These are phyloP conservation scores for Microhierax caerulescens DNA, from an alignment of 2,797 vertebrate species.

Conservation along the genomic window DNA sequence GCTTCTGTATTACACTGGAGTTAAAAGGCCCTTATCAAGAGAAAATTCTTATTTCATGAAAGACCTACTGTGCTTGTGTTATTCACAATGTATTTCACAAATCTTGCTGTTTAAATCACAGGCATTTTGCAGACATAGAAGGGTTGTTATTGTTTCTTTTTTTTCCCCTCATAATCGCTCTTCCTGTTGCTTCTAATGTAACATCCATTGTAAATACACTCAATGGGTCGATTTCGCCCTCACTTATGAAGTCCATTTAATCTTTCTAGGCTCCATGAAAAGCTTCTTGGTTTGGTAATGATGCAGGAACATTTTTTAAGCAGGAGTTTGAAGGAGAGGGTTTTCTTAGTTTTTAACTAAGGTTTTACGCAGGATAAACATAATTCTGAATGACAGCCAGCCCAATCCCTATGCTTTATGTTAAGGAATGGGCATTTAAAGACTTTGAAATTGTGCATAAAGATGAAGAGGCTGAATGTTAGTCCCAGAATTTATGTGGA, in stretches of 20 bases:
- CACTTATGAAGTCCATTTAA: not conserved
- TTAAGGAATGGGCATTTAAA: not conserved
- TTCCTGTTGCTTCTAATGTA: slow-evolving; percentile 5
- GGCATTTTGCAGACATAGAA: not conserved
- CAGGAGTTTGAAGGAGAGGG: not conserved
- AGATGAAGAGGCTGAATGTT: not conserved
- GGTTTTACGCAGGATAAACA: not conserved
- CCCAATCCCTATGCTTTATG: not conserved
- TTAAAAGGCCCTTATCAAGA: slow-evolving; percentile 15
- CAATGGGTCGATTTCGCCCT: not conserved
- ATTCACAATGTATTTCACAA: not conserved
- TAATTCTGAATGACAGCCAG: not conserved
- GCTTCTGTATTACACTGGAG: not conserved
- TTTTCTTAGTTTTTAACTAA: not conserved
- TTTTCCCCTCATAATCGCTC: not conserved
- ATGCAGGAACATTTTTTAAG: not conserved
- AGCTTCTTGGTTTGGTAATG: not conserved
- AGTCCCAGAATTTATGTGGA: not conserved
- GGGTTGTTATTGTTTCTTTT: not conserved
- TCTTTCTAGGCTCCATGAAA: not conserved
- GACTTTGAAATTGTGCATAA: not conserved
- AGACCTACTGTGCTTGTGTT: not conserved
- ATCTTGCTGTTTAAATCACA: not conserved
- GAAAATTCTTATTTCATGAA: slow-evolving; percentile 5
- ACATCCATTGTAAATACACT: not conserved